Percentiles rank a stretch among this genome's conserved stretches.
Conservation (phyloP, 2,113 vertebrate genomes). For the Azemiops feae region DNA sequence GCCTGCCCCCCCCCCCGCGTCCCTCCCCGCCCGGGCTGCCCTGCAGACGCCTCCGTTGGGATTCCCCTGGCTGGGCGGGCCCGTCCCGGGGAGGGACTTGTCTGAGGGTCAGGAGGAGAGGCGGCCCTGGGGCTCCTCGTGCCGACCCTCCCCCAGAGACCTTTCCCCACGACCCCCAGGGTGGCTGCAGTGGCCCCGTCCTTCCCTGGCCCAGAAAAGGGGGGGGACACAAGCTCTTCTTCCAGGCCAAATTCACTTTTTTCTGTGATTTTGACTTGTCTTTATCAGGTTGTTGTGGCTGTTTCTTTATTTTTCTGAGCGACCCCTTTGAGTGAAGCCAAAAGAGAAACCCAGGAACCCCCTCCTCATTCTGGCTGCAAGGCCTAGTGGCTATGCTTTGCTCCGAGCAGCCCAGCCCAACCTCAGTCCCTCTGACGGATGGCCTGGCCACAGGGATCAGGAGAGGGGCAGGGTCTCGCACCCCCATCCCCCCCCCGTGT, state of each 20-base stretch:
- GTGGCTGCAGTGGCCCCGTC: accelerated
- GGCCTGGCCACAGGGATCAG: background rate
- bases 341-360: background rate
- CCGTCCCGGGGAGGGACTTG: too few relatives aligned
- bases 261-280: background rate
- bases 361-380: background rate
- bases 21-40: too few relatives aligned
- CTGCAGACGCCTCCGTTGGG: too few relatives aligned
- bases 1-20: too few relatives aligned
- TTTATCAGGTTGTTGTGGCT: background rate
- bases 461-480: background rate
- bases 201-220: too few relatives aligned
- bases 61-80: background rate
- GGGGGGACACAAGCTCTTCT: too few relatives aligned
- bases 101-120: too few relatives aligned
- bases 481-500: too few relatives aligned
- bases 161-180: too few relatives aligned
- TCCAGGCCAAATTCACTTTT: background rate
- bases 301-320: background rate
- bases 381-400: background rate
- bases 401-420: background rate
- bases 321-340: background rate
- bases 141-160: too few relatives aligned
- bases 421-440: background rate
- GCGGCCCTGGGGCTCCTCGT: background rate